A percentile compares a stretch with the other conserved stretches of the same genome.
phyloP scores from a whole-genome alignment of 2,797 vertebrate genomes.

The Coccyzus lansbergi region DNA sequence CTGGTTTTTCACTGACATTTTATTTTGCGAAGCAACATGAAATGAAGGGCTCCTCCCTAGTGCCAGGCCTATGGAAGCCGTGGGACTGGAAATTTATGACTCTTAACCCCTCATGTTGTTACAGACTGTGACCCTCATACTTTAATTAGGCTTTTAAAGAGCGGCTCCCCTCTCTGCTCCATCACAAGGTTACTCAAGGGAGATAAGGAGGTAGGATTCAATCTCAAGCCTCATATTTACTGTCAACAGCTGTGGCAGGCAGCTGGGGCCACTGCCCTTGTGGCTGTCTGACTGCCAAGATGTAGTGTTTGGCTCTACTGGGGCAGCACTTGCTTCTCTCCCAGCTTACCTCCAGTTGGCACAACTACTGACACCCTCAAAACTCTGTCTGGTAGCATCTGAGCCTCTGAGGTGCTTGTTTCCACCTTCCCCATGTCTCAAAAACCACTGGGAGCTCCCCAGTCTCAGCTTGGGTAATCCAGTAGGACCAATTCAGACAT shows the following conservation, averaged over 20 bases:
- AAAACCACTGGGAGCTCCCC: background rate
- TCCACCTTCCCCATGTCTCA: background rate
- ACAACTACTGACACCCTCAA: accelerated
- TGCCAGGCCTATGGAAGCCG: background rate
- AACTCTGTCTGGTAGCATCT: background rate
- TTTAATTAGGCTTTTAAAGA: slow-evolving; percentile 12
- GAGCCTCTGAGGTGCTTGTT: background rate
- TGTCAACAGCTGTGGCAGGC: background rate
- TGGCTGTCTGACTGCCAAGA: background rate
- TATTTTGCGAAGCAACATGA: accelerated
- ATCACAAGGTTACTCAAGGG: background rate
- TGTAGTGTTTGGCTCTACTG: background rate
- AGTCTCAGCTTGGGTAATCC: background rate
- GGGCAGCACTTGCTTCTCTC: background rate
- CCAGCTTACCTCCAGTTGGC: background rate
- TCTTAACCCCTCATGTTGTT: background rate
- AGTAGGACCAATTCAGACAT: accelerated
- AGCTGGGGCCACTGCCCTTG: background rate
- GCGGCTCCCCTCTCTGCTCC: accelerated
- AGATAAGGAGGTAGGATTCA: background rate
- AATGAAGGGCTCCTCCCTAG: background rate
- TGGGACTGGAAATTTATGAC: background rate
- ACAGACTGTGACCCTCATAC: background rate
- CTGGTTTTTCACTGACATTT: background rate
- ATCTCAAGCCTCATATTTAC: background rate